Evolutionary conservation across 2,888 invertebrate species (phyloP), one percentile per base, ranked within the genome.

Genomic region (Drosophila maculinotata): DNA sequence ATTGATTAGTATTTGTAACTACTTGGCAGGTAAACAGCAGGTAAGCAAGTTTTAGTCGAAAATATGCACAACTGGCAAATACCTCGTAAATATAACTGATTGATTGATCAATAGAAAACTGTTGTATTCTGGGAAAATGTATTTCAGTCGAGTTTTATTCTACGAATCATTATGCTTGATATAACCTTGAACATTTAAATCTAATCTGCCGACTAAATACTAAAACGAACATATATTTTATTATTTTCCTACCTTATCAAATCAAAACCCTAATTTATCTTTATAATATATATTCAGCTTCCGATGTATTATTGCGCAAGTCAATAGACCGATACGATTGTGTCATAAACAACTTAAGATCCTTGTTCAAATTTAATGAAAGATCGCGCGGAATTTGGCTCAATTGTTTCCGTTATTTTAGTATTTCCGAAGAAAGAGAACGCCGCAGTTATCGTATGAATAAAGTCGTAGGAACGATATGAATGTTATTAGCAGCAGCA

Each of bases 1-100:
- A 54, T 51, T 74, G 57, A 71, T 71, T 74, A 58, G 39, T 41
- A 53, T 42, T 54, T 44, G 51, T 57, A 23, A 41, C 6, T 58
- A 31, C 9, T 9, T 31, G 26, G 7, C 31, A 25, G 25, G 15
- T 8, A 20, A 8, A 5, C 1, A 8, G 1, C 1, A n/a, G 2
- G 20, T 4, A 20, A 20, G 20, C 20, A 3, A 20, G 20, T 20
- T 20, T 20, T 20, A 20, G 1, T 8, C 8, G 0, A 20, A 45
- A 14, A 20, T 12, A 12, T 28, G 23, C 48, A 8, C 5, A 41
- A 41, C 62, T 12, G 12, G 7, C 26, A 23, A 8, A 33, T 47
- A 60, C 62, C 31, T 9, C 15, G 14, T n/a, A 12, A 10, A 6
- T 8, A 7, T 17, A 17, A 4, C 7, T 17, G 17, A 20, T 6